Evolutionary conservation across 1,140 invertebrate genomes (phyloP), one percentile per base, ranked within the genome.

Genomic region (Pantala flavescens): DNA sequence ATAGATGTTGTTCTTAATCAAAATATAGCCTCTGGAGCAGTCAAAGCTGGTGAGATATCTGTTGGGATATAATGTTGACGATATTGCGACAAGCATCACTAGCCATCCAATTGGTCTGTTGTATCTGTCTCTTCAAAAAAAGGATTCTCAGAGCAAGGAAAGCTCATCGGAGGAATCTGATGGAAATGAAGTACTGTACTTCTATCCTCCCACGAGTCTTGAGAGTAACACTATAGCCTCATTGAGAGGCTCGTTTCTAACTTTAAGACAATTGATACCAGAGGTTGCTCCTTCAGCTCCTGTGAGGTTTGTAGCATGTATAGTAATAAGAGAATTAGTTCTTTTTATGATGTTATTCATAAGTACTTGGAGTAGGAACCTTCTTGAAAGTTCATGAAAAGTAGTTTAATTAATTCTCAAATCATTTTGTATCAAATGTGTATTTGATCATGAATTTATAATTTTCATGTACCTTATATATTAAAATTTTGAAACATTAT

Each of bases 221-320:
- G 85, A 82, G 78, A 88, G 87, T 79, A 88, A 86, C 76, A 81
- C 83, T 76, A 79, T 91, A n/a, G 87, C 85, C 74, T 83, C 83
- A 28, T 85, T 85, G 11, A 85, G 87, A 80, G 90, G 90, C 43
- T 86, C 88, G 55, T 90, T 89, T 81, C 84, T 90, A 24, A 91
- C 90, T 7, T 81, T 90, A 16, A 88, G 88, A 81, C 89, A 90
- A 80, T 84, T 91, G 78, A 81, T 90, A 28, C 84, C 88, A 23
- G 88, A 89, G 77, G 84, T 88, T 71, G 82, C 87, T 74, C 86
- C 85, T 21, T 84, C 84, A 77, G 82, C 84, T 78, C 88, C 89
- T 19, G 76, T 81, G 0, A 83, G 82, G 83, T 84, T 78, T 71
- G 55, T 73, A 2, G 70, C 49, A 24, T 43, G 21, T 71, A 70